A percentile compares a stretch with the other conserved stretches of the same genome.
Conservation (phyloP, 2,113 vertebrate genomes). For the Otis tarda region DNA sequence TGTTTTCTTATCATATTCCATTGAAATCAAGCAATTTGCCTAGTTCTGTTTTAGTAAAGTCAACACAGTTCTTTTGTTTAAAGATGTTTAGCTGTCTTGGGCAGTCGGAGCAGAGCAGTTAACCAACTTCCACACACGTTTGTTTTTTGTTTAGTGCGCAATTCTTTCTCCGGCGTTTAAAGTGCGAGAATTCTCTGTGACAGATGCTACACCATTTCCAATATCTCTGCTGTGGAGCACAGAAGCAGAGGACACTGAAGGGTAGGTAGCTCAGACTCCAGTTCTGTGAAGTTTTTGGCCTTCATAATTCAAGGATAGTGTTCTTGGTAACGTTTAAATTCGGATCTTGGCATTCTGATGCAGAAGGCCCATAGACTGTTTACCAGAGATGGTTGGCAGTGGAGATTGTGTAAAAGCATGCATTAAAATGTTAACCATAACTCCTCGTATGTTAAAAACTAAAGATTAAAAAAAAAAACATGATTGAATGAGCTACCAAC, state of each 20-base stretch:
- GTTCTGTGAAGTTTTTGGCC: neutral
- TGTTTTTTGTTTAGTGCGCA: conserved; percentile 73
- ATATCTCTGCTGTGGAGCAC: conserved; percentile 81
- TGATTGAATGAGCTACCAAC: neutral
- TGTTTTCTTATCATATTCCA: neutral
- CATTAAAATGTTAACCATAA: neutral
- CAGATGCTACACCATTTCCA: conserved; percentile 80
- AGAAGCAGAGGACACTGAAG: conserved; percentile 78
- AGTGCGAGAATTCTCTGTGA: conserved; percentile 84
- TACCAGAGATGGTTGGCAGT: neutral
- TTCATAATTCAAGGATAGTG: neutral
- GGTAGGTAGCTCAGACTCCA: conserved; percentile 65
- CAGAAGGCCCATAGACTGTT: fast-evolving
- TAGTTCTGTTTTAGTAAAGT: neutral
- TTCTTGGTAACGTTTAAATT: neutral
- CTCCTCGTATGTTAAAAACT: neutral
- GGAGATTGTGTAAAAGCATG: neutral
- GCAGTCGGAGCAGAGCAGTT: neutral
- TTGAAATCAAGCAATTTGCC: neutral
- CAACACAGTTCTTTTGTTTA: neutral
- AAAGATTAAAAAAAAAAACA: neutral
- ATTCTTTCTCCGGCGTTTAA: conserved; percentile 84
- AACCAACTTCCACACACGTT: neutral
- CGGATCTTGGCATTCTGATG: neutral
- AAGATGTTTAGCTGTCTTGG: neutral